Evolutionary conservation across 2,113 vertebrate genomes (phyloP), one percentile per base, ranked within the genome.

Genomic region (Gopherus evgoodei): DNA sequence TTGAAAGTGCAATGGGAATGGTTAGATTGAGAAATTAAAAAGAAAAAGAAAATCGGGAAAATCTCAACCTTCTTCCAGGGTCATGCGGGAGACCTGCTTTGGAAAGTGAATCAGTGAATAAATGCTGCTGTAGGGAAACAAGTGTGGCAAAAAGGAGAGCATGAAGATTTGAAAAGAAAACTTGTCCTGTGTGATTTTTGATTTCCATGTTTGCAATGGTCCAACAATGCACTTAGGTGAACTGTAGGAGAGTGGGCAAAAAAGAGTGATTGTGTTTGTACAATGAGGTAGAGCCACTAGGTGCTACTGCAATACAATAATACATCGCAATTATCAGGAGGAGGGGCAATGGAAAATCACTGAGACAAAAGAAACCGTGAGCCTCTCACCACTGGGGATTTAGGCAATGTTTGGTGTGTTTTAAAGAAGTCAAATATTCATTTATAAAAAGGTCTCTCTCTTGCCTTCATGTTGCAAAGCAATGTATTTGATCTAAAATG

Each of bases 371-470:
- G 31, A 35, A 72, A 53, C 47, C 42, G 3, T 86, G 87, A 90
- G 86, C 78, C 38, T 11, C 88, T 92, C 79, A 4, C 83, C 86
- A 92, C 47, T 81, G 84, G 49, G 87, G 95, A 93, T 16, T 52
- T 13, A 89, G 57, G 29, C n/a, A 62, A 25, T 86, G 27, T 91
- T 24, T 72, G 80, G 47, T 83, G 88, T 87, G 86, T 47, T 90
- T 92, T 1, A 59, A 16, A 96, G 79, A 90, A 94, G 57, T 90
- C 65, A 95, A 85, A 72, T 65, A 92, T n/a, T 95, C 94, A 87
- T 90, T 97, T 95, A 95, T 38, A 92, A 96, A 97, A 97, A 86
- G 95, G 93, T 95, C 81, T 29, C 91, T 95, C 93, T 92, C 95
- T 88, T 96, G 87, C 79, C 86, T 96, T 97, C 95, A 92, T 95